These are phyloP conservation scores for Acanthopleura granulata DNA, from an alignment of 2,888 invertebrate genomes.

Conservation along the genomic window DNA sequence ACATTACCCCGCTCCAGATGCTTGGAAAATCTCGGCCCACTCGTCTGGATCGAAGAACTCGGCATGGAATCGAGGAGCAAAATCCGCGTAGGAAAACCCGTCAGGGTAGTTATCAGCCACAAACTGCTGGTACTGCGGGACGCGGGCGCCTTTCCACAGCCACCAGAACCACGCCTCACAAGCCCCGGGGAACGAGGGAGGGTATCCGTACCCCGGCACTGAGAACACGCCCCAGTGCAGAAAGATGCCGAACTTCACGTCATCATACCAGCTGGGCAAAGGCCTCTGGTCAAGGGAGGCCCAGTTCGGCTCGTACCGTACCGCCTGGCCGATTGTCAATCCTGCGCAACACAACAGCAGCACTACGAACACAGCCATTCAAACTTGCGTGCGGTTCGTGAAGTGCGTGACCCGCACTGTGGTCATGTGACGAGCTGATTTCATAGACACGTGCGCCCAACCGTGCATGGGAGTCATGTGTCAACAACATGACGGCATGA, in stretches of 20 bases:
- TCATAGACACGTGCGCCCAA: too few relatives aligned
- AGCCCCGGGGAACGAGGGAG: neutral
- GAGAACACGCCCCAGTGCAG: slow-evolving; percentile 72
- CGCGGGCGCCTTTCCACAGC: slow-evolving; percentile 75
- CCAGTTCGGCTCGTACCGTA: slow-evolving; percentile 52
- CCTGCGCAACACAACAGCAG: neutral
- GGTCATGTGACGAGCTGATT: too few relatives aligned
- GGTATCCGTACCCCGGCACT: slow-evolving; percentile 60
- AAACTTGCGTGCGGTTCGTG: too few relatives aligned
- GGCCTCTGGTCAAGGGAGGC: slow-evolving; percentile 69
- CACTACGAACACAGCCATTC: too few relatives aligned
- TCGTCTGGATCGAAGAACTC: slow-evolving; percentile 86
- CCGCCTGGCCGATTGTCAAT: neutral
- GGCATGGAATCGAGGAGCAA: slow-evolving; percentile 84
- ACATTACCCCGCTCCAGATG: slow-evolving; percentile 85
- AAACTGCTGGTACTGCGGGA: slow-evolving; percentile 71
- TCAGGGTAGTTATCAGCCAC: slow-evolving; percentile 88
- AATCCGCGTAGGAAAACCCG: slow-evolving; percentile 89
- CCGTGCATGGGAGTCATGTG: too few relatives aligned
- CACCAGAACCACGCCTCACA: slow-evolving; percentile 91
- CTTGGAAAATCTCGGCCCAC: slow-evolving; percentile 85
- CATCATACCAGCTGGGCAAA: slow-evolving; percentile 70
- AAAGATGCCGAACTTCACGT: slow-evolving; percentile 71
- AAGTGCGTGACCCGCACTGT: too few relatives aligned
- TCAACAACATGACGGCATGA: too few relatives aligned